Evolutionary conservation across 2,888 invertebrate species (phyloP), one percentile per base, ranked within the genome.

Genomic region (Melikaiella ostensackeni): DNA sequence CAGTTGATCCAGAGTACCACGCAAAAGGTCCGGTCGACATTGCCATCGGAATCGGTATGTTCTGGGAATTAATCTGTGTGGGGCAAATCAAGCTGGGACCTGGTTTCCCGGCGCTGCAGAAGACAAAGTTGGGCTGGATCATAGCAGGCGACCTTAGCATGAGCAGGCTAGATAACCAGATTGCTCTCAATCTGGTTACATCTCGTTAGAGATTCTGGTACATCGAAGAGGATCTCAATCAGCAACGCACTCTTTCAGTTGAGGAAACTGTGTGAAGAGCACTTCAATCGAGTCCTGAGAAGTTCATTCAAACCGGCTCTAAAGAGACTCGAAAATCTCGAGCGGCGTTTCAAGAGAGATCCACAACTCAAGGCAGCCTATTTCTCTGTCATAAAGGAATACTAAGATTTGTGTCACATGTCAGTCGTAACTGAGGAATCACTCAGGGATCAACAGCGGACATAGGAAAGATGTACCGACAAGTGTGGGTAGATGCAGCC

Each of bases 151-250:
- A 27, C 2, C 33, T 64, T 4, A 33, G 33, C 1, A 33, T 33
- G 33, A 59, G 59, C 24, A 24, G 24, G 5, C 4, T 59, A 9
- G 21, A 27, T 0, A 61, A 13, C 0, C 30, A 61, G 16, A 59
- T 76, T 11, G 73, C n/a, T n/a, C n/a, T n/a, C n/a, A n/a, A n/a
- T n/a, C n/a, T n/a, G n/a, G n/a, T n/a, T n/a, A n/a, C n/a, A n/a
- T n/a, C n/a, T n/a, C n/a, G n/a, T n/a, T n/a, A 73, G 35, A 33
- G 21, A 1, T 76, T 85, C 78, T 84, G 82, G 86, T 63, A 80
- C 66, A 74, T 85, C 30, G 84, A 87, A 77, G 84, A 83, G 75
- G 2, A 9, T 0, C 27, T 16, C 9, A 13, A 21, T 79, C 35
- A 66, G 75, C 35, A 24, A 66, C 30, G 63, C 46, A 30, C 55